A percentile compares a stretch with the other conserved stretches of the same genome.
Conservation (phyloP, 2,888 invertebrate species). For the Papilio protenor region DNA sequence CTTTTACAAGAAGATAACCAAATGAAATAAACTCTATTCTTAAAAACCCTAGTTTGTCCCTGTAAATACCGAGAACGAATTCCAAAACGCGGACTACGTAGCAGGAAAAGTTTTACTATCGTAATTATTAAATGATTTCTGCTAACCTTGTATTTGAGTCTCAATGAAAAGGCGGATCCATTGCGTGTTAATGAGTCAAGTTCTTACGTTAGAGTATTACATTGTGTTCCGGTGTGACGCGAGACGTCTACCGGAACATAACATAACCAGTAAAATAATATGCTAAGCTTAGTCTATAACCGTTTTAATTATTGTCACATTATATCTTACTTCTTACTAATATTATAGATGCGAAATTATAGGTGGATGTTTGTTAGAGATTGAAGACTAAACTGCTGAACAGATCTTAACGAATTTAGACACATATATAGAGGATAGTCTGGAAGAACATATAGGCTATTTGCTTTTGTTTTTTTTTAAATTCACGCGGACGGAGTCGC, state of each 20-base stretch:
- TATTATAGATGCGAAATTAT: too few species aligned
- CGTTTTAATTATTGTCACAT: neutral
- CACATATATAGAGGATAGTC: too few species aligned
- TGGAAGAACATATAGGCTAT: too few species aligned
- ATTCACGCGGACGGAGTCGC: neutral
- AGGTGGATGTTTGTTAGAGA: too few species aligned
- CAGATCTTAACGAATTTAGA: too few species aligned
- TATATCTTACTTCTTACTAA: too few species aligned
- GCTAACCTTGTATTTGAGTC: slow-evolving; percentile 29
- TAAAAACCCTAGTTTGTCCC: neutral
- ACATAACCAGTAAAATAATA: neutral
- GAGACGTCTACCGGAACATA: slow-evolving; percentile 15
- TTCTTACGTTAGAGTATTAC: slow-evolving; percentile 29
- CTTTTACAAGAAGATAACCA: too few species aligned
- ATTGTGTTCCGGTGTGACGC: slow-evolving; percentile 33
- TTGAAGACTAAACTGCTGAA: too few species aligned
- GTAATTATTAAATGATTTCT: neutral
- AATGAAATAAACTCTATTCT: too few species aligned
- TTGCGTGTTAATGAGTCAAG: slow-evolving; percentile 40
- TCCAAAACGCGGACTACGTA: neutral
- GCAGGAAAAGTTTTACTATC: neutral
- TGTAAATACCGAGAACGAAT: neutral
- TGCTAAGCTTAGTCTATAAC: neutral
- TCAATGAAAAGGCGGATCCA: slow-evolving; percentile 39
- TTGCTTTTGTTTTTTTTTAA: too few species aligned